Conservation (phyloP, 2,113 vertebrate genomes). For the Motacilla tschutschensis region DNA sequence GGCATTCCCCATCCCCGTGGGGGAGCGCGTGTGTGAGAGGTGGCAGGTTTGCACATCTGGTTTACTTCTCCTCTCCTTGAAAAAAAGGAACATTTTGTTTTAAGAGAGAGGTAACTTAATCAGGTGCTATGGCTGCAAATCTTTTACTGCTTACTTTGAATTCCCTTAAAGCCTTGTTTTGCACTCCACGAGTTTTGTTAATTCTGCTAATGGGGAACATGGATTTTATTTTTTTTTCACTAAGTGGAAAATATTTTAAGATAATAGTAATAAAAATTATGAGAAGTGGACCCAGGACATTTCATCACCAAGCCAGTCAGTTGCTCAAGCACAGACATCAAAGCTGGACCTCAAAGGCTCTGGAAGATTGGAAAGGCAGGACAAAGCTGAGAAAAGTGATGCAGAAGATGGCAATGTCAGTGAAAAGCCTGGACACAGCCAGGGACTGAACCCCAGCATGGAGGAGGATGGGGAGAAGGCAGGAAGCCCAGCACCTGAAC, state of each 20-base stretch:
- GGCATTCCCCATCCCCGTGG: neutral
- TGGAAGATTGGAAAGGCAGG: neutral
- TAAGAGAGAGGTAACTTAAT: constrained; percentile 63
- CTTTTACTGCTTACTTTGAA: constrained; percentile 56
- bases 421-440: neutral
- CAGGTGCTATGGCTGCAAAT: constrained; percentile 59
- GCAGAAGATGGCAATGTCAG: neutral
- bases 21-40: neutral
- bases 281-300: neutral
- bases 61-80: constrained; percentile 31
- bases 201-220: neutral
- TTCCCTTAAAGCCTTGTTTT: constrained; percentile 16
- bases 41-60: constrained; percentile 34
- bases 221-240: neutral
- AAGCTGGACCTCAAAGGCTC: neutral
- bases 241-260: constrained; percentile 17
- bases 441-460: neutral
- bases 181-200: neutral
- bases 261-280: constrained; percentile 22
- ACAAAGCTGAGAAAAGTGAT: neutral
- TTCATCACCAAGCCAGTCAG: neutral
- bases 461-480: neutral
- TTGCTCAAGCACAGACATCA: neutral
- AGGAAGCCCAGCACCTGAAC: constrained; percentile 25
- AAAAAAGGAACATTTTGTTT: constrained; percentile 48